phyloP scores from a whole-genome alignment of 2,888 invertebrate species.

The Chesias legatella region DNA sequence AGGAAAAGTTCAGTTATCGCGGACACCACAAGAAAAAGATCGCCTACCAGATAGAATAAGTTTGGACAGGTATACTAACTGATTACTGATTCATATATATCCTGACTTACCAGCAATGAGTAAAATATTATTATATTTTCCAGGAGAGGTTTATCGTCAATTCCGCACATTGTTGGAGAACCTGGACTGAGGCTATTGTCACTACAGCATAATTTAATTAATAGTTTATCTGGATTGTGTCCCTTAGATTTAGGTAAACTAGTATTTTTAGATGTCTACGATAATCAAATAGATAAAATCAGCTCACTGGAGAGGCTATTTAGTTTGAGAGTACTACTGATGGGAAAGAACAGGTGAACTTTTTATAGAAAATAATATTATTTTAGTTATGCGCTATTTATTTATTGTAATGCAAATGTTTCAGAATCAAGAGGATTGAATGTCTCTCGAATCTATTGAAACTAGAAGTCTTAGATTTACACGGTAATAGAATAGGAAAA shows the following conservation, averaged over 20 bases:
- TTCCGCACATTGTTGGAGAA: conserved; percentile 91
- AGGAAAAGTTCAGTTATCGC: conserved; percentile 84
- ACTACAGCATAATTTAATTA: conserved; percentile 94
- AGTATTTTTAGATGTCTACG: conserved; percentile 96
- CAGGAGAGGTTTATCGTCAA: conserved; percentile 88
- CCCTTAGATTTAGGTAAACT: conserved; percentile 84
- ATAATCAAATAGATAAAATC: conserved; percentile 95
- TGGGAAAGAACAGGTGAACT: conserved; percentile 94
- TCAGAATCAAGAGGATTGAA: conserved; percentile 88
- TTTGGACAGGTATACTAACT: conserved; percentile 83
- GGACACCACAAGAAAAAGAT: conserved; percentile 88
- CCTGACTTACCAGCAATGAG: too few species aligned
- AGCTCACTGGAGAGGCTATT: conserved; percentile 87
- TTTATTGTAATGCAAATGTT: conserved; percentile 32
- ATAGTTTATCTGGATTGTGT: conserved; percentile 83
- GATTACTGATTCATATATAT: background rate
- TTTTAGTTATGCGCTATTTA: too few species aligned
- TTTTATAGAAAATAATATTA: background rate
- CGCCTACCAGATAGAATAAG: conserved; percentile 93
- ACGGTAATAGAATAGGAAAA: conserved; percentile 93
- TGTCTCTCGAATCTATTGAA: conserved; percentile 86
- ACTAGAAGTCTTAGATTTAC: conserved; percentile 94
- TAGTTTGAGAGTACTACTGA: conserved; percentile 90
- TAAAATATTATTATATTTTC: conserved; percentile 3
- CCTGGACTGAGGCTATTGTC: conserved; percentile 90